Percentiles rank a stretch among this genome's conserved stretches.
These are phyloP conservation scores for Agrotis puta DNA, from an alignment of 2,888 invertebrate species.

Conservation along the genomic window DNA sequence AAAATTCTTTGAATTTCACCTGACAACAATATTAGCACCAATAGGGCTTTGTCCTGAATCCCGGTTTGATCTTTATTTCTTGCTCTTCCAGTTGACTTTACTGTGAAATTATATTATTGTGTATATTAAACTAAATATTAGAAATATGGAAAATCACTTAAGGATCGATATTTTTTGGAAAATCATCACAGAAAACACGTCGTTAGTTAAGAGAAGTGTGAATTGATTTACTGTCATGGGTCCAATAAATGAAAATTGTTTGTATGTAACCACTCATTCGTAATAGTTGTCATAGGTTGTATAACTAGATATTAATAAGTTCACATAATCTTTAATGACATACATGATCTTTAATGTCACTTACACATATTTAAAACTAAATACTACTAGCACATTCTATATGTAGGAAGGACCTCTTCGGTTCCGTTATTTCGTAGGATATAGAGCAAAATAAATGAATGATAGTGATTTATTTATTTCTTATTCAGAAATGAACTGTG, in stretches of 20 bases:
- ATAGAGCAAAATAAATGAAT: slow-evolving; percentile 1
- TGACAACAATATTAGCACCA: slow-evolving; percentile 40
- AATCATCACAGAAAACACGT: slow-evolving; percentile 17
- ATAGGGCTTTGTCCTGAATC: background rate
- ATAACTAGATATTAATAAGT: too few relatives aligned
- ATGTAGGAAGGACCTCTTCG: background rate
- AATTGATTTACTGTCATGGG: slow-evolving; percentile 20
- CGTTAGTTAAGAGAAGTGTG: slow-evolving; percentile 20
- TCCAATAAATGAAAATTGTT: slow-evolving; percentile 26
- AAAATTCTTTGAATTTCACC: slow-evolving; percentile 34
- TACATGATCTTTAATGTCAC: slow-evolving; percentile 40
- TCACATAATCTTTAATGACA: too few relatives aligned
- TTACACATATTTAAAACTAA: background rate
- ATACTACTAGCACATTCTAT: background rate
- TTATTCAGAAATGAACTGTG: too few relatives aligned
- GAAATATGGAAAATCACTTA: background rate
- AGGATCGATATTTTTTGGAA: background rate
- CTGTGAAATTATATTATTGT: background rate
- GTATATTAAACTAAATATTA: too few relatives aligned
- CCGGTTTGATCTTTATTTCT: slow-evolving; percentile 6
- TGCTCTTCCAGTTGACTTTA: background rate
- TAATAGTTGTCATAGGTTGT: too few relatives aligned
- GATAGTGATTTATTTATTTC: background rate
- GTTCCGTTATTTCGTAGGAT: background rate
- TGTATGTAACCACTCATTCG: too few relatives aligned